A percentile compares a stretch with the other conserved stretches of the same genome.
phyloP scores from a whole-genome alignment of 2,888 invertebrate species.

The Aelia acuminata region DNA sequence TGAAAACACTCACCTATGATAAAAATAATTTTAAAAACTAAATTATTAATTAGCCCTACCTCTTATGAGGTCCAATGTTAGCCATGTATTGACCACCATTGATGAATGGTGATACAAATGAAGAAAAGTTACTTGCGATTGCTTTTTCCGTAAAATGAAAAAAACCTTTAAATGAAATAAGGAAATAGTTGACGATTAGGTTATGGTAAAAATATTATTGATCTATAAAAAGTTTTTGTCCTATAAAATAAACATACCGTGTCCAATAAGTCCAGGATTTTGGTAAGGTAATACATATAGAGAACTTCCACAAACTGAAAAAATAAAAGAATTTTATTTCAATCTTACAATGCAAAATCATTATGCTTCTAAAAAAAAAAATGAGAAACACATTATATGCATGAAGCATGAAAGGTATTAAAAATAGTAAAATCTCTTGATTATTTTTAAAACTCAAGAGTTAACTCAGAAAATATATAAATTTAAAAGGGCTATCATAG shows the following conservation, averaged over 20 bases:
- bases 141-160: slow-evolving; percentile 93
- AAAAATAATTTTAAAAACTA: background rate
- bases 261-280: background rate
- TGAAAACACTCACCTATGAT: too few relatives aligned
- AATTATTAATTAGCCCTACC: slow-evolving; percentile 61
- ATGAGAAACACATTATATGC: background rate
- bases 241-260: background rate
- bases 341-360: background rate
- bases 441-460: too few relatives aligned
- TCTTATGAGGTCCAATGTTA: slow-evolving; percentile 81
- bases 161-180: slow-evolving; percentile 72
- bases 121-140: slow-evolving; percentile 89
- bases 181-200: too few relatives aligned
- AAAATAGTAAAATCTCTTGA: too few relatives aligned
- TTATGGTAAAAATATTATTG: background rate
- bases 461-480: too few relatives aligned
- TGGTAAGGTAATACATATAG: background rate
- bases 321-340: background rate
- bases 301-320: background rate
- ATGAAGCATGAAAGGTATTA: background rate
- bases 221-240: background rate
- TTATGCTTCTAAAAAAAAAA: background rate
- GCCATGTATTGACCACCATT: slow-evolving; percentile 96
- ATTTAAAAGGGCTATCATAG: too few relatives aligned
- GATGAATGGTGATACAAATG: slow-evolving; percentile 96